Percentiles rank a stretch among this genome's conserved stretches.
Conservation (phyloP, 2,797 vertebrate genomes). For the Bufotes viridis region DNA sequence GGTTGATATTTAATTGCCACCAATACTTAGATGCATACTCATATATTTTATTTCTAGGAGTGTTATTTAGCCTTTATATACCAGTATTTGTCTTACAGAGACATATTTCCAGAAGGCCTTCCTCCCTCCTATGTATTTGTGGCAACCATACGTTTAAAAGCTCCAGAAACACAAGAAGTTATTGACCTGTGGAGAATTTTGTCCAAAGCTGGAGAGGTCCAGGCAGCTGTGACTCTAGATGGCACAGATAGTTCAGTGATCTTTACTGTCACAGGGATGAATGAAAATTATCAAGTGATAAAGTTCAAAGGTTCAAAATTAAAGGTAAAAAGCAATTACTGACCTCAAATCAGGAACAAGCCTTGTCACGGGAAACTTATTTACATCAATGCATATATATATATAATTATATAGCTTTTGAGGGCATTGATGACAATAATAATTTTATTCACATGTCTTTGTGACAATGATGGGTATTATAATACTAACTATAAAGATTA, state of each 20-base stretch:
- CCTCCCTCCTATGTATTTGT: slow-evolving; percentile 84
- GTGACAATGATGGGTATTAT: not conserved
- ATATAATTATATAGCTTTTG: too few species aligned
- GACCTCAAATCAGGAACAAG: not conserved
- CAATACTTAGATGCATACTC: not conserved
- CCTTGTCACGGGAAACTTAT: not conserved
- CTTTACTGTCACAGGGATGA: slow-evolving; percentile 74
- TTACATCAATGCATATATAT: not conserved
- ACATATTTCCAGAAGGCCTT: slow-evolving; percentile 84
- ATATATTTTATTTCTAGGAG: not conserved
- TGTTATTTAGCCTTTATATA: not conserved
- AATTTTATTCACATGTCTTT: not conserved
- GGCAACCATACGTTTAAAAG: slow-evolving; percentile 77
- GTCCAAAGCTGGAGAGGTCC: slow-evolving; percentile 75
- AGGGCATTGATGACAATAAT: too few species aligned
- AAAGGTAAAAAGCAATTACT: slow-evolving; percentile 70
- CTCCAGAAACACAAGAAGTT: slow-evolving; percentile 64
- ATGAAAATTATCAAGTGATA: slow-evolving; percentile 70
- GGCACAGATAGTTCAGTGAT: slow-evolving; percentile 72
- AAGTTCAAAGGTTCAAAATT: slow-evolving; percentile 68
- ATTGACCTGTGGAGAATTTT: slow-evolving; percentile 81
- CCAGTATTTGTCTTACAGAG: slow-evolving; percentile 67
- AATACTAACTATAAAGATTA: too few species aligned
- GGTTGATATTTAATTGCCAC: not conserved
- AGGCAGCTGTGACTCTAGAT: slow-evolving; percentile 76